Percentiles rank a stretch among this genome's conserved stretches.
Conservation (phyloP, 1,140 invertebrate genomes). For the Aricia agestis region DNA sequence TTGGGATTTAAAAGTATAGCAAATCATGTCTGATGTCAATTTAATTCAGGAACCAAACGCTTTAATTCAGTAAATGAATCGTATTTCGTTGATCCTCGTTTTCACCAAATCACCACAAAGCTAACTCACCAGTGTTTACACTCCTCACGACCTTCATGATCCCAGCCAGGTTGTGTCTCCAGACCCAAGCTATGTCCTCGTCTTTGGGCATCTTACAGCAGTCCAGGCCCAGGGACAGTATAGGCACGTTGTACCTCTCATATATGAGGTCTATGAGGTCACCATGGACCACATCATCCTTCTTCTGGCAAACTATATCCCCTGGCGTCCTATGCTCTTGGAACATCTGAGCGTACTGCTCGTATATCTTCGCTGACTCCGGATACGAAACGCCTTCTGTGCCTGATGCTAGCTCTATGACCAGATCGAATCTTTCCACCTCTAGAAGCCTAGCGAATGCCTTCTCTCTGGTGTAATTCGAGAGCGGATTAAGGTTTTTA, state of each 20-base stretch:
- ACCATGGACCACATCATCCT: constrained; percentile 44
- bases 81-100: no score
- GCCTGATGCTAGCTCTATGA: constrained; percentile 81
- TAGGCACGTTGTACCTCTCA: constrained; percentile 75
- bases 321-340: constrained; percentile 50
- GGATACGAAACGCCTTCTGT: constrained; percentile 77
- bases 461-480: constrained; percentile 69
- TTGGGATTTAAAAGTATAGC: no score
- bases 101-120: no score
- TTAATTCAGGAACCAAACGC: no score
- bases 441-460: constrained; percentile 78
- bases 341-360: constrained; percentile 72
- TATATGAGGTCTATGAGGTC: constrained; percentile 77
- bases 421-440: constrained; percentile 77
- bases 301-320: constrained; percentile 38
- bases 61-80: no score
- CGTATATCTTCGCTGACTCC: constrained; percentile 68
- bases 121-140: constrained; percentile 73
- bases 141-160: constrained; percentile 80
- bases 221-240: constrained; percentile 79
- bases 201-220: constrained; percentile 88
- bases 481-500: constrained; percentile 48
- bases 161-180: constrained; percentile 84
- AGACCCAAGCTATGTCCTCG: constrained; percentile 81
- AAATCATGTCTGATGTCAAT: no score